Base-by-base conservation (phyloP, 1,140 invertebrate genomes). In the Leptinotarsa undecemlineata region DNA sequence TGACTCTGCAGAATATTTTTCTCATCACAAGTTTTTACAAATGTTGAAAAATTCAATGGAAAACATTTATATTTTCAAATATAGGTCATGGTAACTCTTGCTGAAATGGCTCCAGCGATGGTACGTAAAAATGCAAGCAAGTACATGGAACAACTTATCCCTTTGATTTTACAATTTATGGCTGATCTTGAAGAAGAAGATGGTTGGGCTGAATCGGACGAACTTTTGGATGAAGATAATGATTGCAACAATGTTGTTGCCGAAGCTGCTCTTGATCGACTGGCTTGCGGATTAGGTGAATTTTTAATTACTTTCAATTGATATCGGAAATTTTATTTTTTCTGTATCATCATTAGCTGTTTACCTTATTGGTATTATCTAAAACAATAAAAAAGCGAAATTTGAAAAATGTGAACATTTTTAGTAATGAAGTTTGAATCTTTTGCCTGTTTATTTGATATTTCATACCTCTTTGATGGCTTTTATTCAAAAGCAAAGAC, bases 81-180 rank as follows among this genome's bases (percentile, higher is more conserved):
- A 47, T 69, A 81, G 79, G 78, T 78, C 17, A 90, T 99, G 84
- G 96, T 99, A 13, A 97, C 97, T 4, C 85, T 99, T 68, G 91
- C 96, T 57, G 98, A 99, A 89, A 95, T 94, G 57, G 96, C 96
- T 1, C 93, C 98, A 17, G 94, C 95, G 2, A 98, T 98, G 94
- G 92, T 99, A 17, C 91, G 97, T 19, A 99, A 98, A 86, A 90
- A 93, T 80, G 92, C 92, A 15, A 89, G 89, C 4, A 93, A 93
- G 82, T 96, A 96, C 77, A 91, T 99, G 71, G 88, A 90, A 48
- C 85, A 89, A 19, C 85, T 95, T 77, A 92, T 98, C 19, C 93
- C 94, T 1, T 87, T 96, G 71, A 90, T 98, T 71, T 86, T 99
- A 62, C 91, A 93, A 82, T 95, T 99, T 92, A 99, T 99, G 98